Percentiles rank a stretch among this genome's conserved stretches.
These are phyloP conservation scores for Thamnaconus septentrionalis DNA, from an alignment of 2,113 vertebrate species.

Conservation along the genomic window DNA sequence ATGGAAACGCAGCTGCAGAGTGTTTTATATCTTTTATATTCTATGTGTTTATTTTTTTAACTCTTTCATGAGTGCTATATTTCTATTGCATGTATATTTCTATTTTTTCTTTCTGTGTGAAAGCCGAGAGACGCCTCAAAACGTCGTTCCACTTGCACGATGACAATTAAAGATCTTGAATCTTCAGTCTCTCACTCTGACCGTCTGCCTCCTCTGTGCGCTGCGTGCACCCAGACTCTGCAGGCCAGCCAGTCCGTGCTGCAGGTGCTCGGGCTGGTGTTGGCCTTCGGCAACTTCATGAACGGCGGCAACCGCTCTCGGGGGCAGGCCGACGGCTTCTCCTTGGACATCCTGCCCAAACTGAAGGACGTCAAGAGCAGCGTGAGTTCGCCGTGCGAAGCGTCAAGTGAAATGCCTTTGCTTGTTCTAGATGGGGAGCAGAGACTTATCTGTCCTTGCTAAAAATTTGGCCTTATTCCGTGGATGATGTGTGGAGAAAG, in stretches of 20 bases:
- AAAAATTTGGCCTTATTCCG: too few species aligned
- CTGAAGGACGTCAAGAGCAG: constrained; percentile 97
- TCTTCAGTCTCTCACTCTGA: not conserved
- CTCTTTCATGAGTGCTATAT: not conserved
- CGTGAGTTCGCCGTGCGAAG: constrained; percentile 78
- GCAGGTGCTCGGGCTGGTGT: constrained; percentile 87
- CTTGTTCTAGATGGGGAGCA: too few species aligned
- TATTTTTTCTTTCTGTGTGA: too few species aligned
- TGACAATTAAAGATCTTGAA: too few species aligned
- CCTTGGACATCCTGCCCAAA: constrained; percentile 93
- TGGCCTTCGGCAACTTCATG: constrained; percentile 97
- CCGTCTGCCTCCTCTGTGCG: not conserved
- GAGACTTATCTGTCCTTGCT: too few species aligned
- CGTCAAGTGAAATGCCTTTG: too few species aligned
- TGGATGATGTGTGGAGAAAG: too few species aligned
- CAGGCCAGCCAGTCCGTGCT: constrained; percentile 82
- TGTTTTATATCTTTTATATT: too few species aligned
- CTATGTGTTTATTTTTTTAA: not conserved
- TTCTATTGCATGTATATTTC: too few species aligned
- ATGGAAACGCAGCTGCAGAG: too few species aligned
- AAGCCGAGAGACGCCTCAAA: too few species aligned
- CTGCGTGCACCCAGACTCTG: constrained; percentile 72
- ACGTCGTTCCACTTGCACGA: too few species aligned
- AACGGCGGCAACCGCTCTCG: constrained; percentile 93
- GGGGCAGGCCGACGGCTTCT: constrained; percentile 95